Evolutionary conservation across 2,797 vertebrate genomes (phyloP), one percentile per base, ranked within the genome.

Genomic region (Hephaestus fuliginosus): DNA sequence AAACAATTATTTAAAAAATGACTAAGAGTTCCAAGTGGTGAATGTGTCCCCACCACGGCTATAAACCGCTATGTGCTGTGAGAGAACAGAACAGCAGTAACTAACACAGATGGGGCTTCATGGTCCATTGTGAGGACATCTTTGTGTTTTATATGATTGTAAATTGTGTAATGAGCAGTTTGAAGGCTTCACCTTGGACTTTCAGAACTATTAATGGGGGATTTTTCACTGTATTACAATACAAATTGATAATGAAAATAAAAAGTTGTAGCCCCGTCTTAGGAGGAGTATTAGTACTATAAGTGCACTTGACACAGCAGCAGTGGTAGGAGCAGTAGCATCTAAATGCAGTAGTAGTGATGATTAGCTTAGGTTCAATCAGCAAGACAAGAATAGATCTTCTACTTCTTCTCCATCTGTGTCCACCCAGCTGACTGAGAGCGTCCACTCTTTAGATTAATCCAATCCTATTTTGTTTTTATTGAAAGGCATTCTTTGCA

Each of bases 61-160:
- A 11, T 48, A 36, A 69, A 57, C 51, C 51, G 17, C 15, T 4
- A 30, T 49, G 57, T 69, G 57, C 57, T 55, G 7, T 41, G 14
- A 20, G 15, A 46, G n/a, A 51, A 22, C 17, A 62, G 57, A 39
- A 44, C 13, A 41, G 49, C 28, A 49, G 43, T 22, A 72, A 52
- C 53, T 18, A 73, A 61, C 2, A 0, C 44, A 67, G 53, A 58
- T 44, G 61, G 28, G 25, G 36, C 46, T 57, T 44, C 30, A 78
- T 51, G 61, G 22, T 51, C 33, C 30, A 30, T 33, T 57, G 41
- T 25, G 30, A 57, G 30, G n/a, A 18, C 18, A 2, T 58, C 7
- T 49, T 25, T 18, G 9, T 48, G 41, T 68, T 76, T 71, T n/a
- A 58, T 71, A 48, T 15, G 1, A 41, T 14, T 70, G 43, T 68